A percentile compares a stretch with the other conserved stretches of the same genome.
Evolutionary conservation across 2,797 vertebrate species (phyloP).

Genomic region (Aratinga solstitialis): DNA sequence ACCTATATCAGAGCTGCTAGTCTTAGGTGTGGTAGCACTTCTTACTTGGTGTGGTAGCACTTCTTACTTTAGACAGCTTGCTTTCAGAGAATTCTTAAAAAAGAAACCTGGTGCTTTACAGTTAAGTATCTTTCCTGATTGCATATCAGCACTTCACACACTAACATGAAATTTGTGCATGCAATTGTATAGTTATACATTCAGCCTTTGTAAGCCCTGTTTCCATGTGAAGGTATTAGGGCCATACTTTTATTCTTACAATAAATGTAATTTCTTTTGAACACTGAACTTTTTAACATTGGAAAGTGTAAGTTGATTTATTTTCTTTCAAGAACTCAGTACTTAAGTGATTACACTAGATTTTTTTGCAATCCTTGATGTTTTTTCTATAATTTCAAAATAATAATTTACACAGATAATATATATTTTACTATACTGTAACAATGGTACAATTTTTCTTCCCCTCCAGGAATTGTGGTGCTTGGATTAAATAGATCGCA

Average conservation of each 20-base stretch:
- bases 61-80: background rate
- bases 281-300: background rate
- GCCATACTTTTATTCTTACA: background rate
- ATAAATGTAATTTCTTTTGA: background rate
- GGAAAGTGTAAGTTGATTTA: background rate
- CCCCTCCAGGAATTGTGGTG: slow-evolving; percentile 90
- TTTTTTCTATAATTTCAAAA: background rate
- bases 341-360: background rate
- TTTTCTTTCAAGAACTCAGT: background rate
- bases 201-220: background rate
- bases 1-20: background rate
- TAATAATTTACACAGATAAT: background rate
- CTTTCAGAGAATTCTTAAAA: background rate
- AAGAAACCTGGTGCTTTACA: background rate
- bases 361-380: background rate
- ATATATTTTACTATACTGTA: background rate
- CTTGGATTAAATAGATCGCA: slow-evolving; percentile 93
- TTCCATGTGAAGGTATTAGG: background rate
- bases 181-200: background rate
- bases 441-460: slow-evolving; percentile 28
- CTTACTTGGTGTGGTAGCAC: background rate
- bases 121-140: background rate
- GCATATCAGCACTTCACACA: background rate
- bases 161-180: background rate
- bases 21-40: background rate